These are phyloP conservation scores for Diacarnus erythraeanus DNA, from an alignment of 37 sponge, comb jelly and placozoan genomes.

Conservation along the genomic window DNA sequence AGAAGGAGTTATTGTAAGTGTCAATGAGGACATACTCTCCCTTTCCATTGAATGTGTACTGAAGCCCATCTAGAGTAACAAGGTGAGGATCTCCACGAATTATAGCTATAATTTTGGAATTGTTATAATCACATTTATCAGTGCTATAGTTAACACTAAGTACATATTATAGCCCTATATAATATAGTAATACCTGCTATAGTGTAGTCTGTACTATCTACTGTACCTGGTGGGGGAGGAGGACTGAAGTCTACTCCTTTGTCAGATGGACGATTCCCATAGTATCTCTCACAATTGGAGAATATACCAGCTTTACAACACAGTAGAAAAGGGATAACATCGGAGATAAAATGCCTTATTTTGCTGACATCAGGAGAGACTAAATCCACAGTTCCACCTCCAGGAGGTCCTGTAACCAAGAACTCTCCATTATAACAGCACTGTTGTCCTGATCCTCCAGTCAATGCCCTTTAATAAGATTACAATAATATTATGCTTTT, in stretches of 20 bases:
- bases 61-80: conserved; percentile 51
- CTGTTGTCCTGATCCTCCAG: conserved; percentile 51
- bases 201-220: too few species aligned
- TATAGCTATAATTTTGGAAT: conserved; percentile 10
- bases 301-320: conserved; percentile 52
- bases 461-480: conserved; percentile 3
- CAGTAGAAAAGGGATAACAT: conserved; percentile 35
- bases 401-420: conserved; percentile 36
- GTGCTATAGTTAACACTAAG: too few species aligned
- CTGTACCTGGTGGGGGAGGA: conserved; percentile 33
- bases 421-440: conserved; percentile 50
- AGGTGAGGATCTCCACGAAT: conserved; percentile 62
- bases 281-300: conserved; percentile 38
- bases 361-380: conserved; percentile 17
- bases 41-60: conserved; percentile 73
- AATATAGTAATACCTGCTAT: too few species aligned
- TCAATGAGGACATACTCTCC: conserved; percentile 56
- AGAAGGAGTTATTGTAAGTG: conserved; percentile 21
- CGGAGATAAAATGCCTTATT: conserved; percentile 29
- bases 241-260: conserved; percentile 20
- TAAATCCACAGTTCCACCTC: conserved; percentile 47
- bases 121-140: too few species aligned
- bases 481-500: too few species aligned
- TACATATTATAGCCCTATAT: too few species aligned
- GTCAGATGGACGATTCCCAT: conserved; percentile 51